Conservation (phyloP, 2,113 vertebrate genomes). For the Terrapene triunguis region DNA sequence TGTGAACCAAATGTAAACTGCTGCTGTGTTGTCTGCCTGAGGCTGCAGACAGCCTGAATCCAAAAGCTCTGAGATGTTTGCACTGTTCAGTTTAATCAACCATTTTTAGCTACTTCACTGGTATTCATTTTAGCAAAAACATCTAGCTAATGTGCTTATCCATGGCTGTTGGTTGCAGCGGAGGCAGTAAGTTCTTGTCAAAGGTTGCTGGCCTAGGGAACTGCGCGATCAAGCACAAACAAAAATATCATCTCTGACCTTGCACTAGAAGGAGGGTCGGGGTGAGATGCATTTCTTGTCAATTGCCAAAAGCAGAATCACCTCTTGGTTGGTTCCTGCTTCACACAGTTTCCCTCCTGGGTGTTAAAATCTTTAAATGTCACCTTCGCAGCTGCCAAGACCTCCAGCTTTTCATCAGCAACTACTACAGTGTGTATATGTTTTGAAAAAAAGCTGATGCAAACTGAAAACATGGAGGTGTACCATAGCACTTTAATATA, state of each 20-base stretch:
- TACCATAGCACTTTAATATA: neutral
- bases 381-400: neutral
- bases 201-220: neutral
- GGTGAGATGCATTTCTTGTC: neutral
- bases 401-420: neutral
- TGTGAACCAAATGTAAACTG: neutral
- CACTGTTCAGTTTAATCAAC: neutral
- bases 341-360: neutral
- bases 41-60: neutral
- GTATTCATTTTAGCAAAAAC: neutral
- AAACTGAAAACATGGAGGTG: neutral
- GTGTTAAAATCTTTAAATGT: neutral
- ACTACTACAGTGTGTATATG: neutral
- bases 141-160: neutral
- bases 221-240: neutral
- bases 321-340: neutral
- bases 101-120: neutral
- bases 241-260: neutral
- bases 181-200: neutral
- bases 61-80: neutral
- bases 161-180: neutral
- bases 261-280: neutral
- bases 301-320: neutral
- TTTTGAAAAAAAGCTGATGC: neutral
- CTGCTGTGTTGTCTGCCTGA: neutral